Evolutionary conservation across 2,888 invertebrate species (phyloP).

Genomic region (Laothoe populi): DNA sequence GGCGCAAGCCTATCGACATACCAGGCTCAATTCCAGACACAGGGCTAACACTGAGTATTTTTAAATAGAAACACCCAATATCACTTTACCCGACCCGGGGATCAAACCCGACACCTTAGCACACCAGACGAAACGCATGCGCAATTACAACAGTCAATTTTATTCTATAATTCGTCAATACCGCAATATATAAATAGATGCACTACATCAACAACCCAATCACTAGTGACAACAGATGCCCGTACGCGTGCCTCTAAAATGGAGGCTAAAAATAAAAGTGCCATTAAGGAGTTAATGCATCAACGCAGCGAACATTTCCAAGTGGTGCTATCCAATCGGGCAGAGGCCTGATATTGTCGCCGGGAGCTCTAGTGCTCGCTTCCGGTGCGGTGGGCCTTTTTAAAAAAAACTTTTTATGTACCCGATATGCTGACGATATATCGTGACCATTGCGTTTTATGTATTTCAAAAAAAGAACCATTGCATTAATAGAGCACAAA

Average conservation of each 20-base stretch:
- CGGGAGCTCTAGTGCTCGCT: conserved; percentile 37
- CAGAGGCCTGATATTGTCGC: conserved; percentile 53
- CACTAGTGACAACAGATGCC: conserved; percentile 34
- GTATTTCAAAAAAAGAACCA: too few relatives aligned
- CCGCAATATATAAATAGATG: background rate
- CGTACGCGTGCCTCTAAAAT: conserved; percentile 67
- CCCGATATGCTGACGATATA: conserved; percentile 15
- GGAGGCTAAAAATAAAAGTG: conserved; percentile 76
- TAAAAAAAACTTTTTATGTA: conserved; percentile 25
- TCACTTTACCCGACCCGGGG: too few relatives aligned
- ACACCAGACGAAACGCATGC: too few relatives aligned
- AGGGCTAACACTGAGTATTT: too few relatives aligned
- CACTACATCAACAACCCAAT: background rate
- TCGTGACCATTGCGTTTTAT: conserved; percentile 10
- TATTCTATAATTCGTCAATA: background rate
- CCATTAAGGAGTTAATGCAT: conserved; percentile 78
- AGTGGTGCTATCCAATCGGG: conserved; percentile 47
- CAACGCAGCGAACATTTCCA: conserved; percentile 63
- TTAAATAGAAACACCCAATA: too few relatives aligned
- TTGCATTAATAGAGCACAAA: conserved; percentile 1
- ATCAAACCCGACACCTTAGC: too few relatives aligned
- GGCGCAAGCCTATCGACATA: too few relatives aligned
- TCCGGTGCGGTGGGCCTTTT: conserved; percentile 39
- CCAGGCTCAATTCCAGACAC: too few relatives aligned
- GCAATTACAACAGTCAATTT: background rate